These are phyloP conservation scores for Cheilosia scutellata DNA, from an alignment of 2,888 invertebrate genomes.

Conservation along the genomic window DNA sequence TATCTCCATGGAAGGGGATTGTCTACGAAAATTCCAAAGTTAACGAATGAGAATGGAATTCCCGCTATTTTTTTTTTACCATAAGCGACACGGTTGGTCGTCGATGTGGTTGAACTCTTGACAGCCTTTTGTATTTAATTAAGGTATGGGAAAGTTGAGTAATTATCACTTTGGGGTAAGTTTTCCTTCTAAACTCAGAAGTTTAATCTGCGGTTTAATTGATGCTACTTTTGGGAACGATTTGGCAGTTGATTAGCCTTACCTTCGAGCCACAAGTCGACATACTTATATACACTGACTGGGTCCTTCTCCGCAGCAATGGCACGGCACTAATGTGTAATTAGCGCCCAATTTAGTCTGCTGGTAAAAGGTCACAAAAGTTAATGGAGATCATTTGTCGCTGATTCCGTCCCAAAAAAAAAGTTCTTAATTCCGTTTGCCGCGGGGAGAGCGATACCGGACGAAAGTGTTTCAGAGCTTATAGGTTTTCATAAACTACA, in stretches of 20 bases:
- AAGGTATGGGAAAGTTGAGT: conserved; percentile 36
- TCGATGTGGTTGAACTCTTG: neutral
- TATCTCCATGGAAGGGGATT: conserved; percentile 30
- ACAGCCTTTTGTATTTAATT: conserved; percentile 39
- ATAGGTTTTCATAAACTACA: neutral
- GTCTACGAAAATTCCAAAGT: conserved; percentile 25
- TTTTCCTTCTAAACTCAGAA: conserved; percentile 20
- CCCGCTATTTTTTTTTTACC: neutral
- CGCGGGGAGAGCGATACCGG: neutral
- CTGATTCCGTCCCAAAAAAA: neutral
- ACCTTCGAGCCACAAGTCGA: conserved; percentile 1
- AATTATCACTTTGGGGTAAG: conserved; percentile 57
- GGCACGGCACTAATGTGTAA: conserved; percentile 43
- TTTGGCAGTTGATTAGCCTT: conserved; percentile 48
- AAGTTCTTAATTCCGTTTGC: neutral
- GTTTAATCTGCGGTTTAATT: conserved; percentile 39
- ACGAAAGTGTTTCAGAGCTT: neutral
- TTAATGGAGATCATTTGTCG: conserved; percentile 23
- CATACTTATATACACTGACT: neutral
- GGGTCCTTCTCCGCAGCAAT: conserved; percentile 37
- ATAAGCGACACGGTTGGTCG: neutral
- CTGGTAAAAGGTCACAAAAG: neutral
- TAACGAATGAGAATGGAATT: conserved; percentile 26
- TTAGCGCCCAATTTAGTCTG: conserved; percentile 30
- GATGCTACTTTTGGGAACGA: conserved; percentile 44